phyloP scores from a whole-genome alignment of 2,888 invertebrate species.

The Morinoia aosen region DNA sequence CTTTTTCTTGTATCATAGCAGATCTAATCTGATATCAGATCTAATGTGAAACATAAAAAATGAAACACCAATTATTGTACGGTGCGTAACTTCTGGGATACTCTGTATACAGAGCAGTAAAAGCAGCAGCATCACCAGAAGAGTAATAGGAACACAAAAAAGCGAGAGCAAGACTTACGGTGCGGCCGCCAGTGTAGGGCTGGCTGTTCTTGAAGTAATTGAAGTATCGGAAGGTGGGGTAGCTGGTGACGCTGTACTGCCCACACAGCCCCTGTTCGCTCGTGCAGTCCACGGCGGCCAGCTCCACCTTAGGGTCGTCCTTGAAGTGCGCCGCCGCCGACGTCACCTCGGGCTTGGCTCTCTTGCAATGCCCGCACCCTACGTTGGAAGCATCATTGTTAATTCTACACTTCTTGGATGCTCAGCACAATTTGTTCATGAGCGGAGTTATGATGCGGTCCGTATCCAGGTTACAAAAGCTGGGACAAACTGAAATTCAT shows the following conservation, averaged over 20 bases:
- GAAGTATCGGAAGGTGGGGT: constrained; percentile 89
- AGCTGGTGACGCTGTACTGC: constrained; percentile 82
- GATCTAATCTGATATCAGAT: too few species aligned
- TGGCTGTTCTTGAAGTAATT: constrained; percentile 83
- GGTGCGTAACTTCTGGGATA: too few species aligned
- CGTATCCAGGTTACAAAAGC: constrained; percentile 15
- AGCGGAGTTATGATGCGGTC: background rate
- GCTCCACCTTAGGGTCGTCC: constrained; percentile 83
- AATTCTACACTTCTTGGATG: constrained; percentile 55
- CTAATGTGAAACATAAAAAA: too few species aligned
- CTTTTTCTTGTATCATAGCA: too few species aligned
- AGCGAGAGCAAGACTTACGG: constrained; percentile 69
- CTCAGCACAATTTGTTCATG: too few species aligned
- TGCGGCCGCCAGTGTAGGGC: constrained; percentile 82
- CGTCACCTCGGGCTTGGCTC: constrained; percentile 85
- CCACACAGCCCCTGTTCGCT: constrained; percentile 79
- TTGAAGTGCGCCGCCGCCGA: constrained; percentile 82
- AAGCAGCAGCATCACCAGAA: too few species aligned
- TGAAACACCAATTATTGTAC: too few species aligned
- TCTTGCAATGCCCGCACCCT: constrained; percentile 93
- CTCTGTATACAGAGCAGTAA: too few species aligned
- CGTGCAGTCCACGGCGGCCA: constrained; percentile 88
- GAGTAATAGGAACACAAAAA: background rate
- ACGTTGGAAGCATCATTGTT: constrained; percentile 70
- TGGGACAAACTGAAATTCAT: background rate